Percentiles rank a stretch among this genome's conserved stretches.
Conservation (phyloP, 35 echinoderm and acorn worm species). For the Stichopus chloronotus region DNA sequence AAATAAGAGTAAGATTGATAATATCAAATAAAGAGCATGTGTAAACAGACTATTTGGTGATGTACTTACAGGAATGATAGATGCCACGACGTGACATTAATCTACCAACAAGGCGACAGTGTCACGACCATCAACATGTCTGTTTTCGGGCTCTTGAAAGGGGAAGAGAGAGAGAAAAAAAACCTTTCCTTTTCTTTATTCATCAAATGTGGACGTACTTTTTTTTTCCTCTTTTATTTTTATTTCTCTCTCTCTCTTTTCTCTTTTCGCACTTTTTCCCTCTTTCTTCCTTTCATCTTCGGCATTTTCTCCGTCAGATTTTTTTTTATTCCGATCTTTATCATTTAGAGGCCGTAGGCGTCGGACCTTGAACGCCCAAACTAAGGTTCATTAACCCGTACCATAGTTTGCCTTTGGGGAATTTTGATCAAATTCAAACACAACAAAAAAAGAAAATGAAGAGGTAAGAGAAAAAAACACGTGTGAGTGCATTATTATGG, state of each 20-base stretch:
- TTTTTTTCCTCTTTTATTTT: not conserved
- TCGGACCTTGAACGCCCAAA: too few species aligned
- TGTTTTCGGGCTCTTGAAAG: not conserved
- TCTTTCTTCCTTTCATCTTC: too few species aligned
- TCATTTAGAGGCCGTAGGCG: too few species aligned
- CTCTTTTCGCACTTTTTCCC: too few species aligned
- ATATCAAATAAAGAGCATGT: not conserved
- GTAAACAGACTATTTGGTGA: not conserved
- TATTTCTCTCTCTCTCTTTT: not conserved
- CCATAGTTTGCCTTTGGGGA: too few species aligned
- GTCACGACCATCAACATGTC: slow-evolving; percentile 1
- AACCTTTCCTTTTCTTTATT: not conserved
- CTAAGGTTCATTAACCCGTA: too few species aligned
- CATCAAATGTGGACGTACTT: slow-evolving; percentile 26
- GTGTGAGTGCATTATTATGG: too few species aligned
- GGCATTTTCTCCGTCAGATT: too few species aligned
- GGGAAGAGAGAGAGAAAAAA: not conserved
- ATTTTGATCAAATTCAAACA: too few species aligned
- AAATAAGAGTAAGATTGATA: slow-evolving; percentile 1
- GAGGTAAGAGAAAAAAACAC: too few species aligned
- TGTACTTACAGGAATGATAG: slow-evolving; percentile 6
- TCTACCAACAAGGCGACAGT: not conserved
- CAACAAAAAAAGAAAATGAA: too few species aligned
- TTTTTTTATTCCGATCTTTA: too few species aligned
- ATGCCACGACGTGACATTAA: not conserved